Evolutionary conservation across 2,888 invertebrate genomes (phyloP).

Genomic region (Caradrina kadenii): DNA sequence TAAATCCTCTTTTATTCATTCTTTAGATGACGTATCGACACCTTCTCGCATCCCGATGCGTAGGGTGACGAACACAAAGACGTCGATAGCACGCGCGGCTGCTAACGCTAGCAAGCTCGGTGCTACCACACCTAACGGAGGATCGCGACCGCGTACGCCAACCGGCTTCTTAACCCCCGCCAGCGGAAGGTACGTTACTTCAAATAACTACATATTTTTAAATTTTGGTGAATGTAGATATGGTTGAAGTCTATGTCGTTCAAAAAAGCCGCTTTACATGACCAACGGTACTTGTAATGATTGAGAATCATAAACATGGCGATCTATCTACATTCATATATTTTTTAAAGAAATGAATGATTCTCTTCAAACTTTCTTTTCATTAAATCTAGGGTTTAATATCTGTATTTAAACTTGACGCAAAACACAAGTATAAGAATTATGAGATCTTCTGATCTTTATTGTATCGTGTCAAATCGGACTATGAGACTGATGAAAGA

Average conservation of each 20-base stretch:
- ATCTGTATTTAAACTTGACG: not conserved
- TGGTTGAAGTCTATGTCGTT: slow-evolving; percentile 5
- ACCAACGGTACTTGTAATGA: slow-evolving; percentile 18
- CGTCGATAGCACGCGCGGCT: slow-evolving; percentile 90
- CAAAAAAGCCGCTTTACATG: not conserved
- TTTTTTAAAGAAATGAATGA: slow-evolving; percentile 32
- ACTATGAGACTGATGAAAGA: not conserved
- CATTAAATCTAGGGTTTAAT: not conserved
- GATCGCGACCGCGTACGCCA: slow-evolving; percentile 93
- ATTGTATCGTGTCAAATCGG: not conserved
- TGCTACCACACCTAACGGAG: slow-evolving; percentile 91
- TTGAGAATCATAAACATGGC: slow-evolving; percentile 16
- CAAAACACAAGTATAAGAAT: not conserved
- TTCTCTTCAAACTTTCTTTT: not conserved
- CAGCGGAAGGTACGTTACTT: slow-evolving; percentile 92
- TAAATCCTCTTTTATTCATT: not conserved
- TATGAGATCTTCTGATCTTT: not conserved
- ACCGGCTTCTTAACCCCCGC: slow-evolving; percentile 95
- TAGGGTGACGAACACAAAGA: slow-evolving; percentile 91
- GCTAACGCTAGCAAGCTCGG: slow-evolving; percentile 91
- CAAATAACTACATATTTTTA: slow-evolving; percentile 2
- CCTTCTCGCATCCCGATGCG: slow-evolving; percentile 96
- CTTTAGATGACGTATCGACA: slow-evolving; percentile 92
- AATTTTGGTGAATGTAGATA: slow-evolving; percentile 37
- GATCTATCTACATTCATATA: slow-evolving; percentile 38